Conservation (phyloP, 2,797 vertebrate species). For the Tachyglossus aculeatus region DNA sequence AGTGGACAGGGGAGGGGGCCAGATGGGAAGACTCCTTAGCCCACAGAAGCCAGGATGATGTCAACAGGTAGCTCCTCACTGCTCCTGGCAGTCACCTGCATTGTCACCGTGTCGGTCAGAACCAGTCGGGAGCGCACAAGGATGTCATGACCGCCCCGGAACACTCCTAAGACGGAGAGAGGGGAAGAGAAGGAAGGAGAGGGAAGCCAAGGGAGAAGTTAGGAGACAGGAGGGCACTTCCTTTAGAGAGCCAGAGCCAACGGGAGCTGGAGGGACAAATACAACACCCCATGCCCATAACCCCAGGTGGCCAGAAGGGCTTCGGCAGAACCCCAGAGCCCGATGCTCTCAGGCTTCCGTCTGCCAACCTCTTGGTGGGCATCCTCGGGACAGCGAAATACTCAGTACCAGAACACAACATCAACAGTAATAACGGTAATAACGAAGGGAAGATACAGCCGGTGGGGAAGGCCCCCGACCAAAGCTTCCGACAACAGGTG, state of each 20-base stretch:
- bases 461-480: not conserved
- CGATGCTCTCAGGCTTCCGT: not conserved
- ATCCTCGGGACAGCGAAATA: no score
- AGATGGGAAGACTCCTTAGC: constrained; percentile 45
- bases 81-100: constrained; percentile 82
- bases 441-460: not conserved
- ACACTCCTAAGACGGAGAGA: constrained; percentile 69
- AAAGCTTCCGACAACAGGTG: constrained; percentile 21
- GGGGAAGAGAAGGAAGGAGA: not conserved
- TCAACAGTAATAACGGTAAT: not conserved
- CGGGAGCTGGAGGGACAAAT: not conserved
- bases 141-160: constrained; percentile 79
- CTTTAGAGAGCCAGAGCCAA: not conserved
- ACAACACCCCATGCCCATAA: not conserved
- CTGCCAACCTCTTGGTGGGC: no score
- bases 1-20: not conserved
- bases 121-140: constrained; percentile 77
- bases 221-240: no score
- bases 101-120: constrained; percentile 78
- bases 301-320: not conserved
- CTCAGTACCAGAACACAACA: no score
- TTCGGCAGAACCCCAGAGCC: not conserved
- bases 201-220: not conserved
- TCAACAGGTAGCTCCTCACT: constrained; percentile 78
- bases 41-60: constrained; percentile 77